These are phyloP conservation scores for Gari tellinella DNA, from an alignment of 2,888 invertebrate genomes.

Conservation along the genomic window DNA sequence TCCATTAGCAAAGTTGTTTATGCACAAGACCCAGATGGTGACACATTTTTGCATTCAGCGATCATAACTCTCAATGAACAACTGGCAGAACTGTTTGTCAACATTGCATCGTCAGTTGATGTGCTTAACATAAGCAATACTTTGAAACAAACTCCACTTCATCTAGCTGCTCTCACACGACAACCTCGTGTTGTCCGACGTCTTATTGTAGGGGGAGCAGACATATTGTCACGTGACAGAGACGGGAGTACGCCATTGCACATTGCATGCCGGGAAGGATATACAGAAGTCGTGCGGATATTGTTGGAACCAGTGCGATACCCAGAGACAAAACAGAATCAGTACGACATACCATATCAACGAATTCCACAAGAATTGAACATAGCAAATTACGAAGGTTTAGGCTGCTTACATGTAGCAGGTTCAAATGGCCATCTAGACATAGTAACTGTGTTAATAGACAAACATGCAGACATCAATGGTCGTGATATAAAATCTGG, in stretches of 20 bases:
- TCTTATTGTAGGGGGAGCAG: conserved; percentile 38
- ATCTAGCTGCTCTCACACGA: conserved; percentile 38
- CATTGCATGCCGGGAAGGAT: conserved; percentile 39
- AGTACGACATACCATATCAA: conserved; percentile 44
- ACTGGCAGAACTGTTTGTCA: conserved; percentile 16
- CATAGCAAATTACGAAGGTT: conserved; percentile 41
- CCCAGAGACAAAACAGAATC: conserved; percentile 40
- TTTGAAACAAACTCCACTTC: conserved; percentile 38
- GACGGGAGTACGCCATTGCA: conserved; percentile 41
- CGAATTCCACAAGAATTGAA: conserved; percentile 38
- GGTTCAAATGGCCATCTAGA: conserved; percentile 19
- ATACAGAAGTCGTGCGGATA: conserved; percentile 12
- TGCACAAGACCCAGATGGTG: conserved; percentile 38
- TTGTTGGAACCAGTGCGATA: conserved; percentile 42
- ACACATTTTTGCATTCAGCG: conserved; percentile 32
- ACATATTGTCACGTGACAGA: conserved; percentile 30
- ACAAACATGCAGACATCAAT: conserved; percentile 44
- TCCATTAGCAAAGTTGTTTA: conserved; percentile 5
- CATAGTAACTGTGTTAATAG: conserved; percentile 32
- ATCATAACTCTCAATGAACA: conserved; percentile 25
- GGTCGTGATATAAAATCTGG: conserved; percentile 29
- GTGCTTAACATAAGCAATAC: conserved; percentile 20
- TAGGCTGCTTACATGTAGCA: conserved; percentile 42
- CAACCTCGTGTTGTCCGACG: conserved; percentile 23
- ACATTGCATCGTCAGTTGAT: conserved; percentile 1